phyloP scores from a whole-genome alignment of 1,140 invertebrate genomes.

The Elysia chlorotica region DNA sequence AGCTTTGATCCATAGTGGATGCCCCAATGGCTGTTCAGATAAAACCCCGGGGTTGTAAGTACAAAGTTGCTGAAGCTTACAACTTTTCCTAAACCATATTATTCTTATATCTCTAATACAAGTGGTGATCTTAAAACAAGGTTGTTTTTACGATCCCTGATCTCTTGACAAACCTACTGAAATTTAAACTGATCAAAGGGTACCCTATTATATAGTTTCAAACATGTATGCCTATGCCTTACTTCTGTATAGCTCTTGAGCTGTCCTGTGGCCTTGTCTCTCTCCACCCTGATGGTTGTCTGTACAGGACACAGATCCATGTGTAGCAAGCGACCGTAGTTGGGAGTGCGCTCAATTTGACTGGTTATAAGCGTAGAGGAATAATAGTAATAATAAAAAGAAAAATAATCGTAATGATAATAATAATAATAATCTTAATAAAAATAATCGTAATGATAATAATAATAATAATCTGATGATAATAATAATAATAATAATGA shows the following conservation, averaged over 20 bases:
- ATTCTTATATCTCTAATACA: neutral
- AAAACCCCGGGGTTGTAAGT: too few species aligned
- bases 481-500: too few species aligned
- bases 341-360: conserved; percentile 67
- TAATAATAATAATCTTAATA: too few species aligned
- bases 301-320: conserved; percentile 51
- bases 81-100: too few species aligned
- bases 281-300: conserved; percentile 66
- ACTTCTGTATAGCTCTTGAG: conserved; percentile 74
- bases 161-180: neutral
- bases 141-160: neutral
- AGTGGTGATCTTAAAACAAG: neutral
- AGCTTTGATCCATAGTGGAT: too few species aligned
- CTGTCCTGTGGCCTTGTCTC: conserved; percentile 75
- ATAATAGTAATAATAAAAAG: too few species aligned
- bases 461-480: too few species aligned
- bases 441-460: too few species aligned
- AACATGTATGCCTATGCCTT: too few species aligned
- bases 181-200: neutral
- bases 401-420: too few species aligned
- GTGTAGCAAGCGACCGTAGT: conserved; percentile 64
- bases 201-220: conserved; percentile 13
- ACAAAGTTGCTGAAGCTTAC: too few species aligned
- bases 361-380: conserved; percentile 54
- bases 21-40: too few species aligned